Evolutionary conservation across 2,888 invertebrate genomes (phyloP).

Genomic region (Patella ulyssiponensis): DNA sequence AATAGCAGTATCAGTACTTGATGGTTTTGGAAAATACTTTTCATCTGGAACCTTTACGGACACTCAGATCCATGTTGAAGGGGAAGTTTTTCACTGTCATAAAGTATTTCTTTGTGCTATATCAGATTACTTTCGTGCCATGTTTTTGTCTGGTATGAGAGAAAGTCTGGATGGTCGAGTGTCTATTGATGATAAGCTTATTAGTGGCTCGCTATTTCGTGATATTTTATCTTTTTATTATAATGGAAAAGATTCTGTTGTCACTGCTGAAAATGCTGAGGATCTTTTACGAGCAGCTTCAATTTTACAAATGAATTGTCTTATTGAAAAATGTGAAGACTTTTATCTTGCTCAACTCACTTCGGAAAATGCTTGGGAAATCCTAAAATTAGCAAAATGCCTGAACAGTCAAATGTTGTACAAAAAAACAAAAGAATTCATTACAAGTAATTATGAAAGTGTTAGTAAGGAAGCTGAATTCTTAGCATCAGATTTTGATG

Average conservation of each 20-base stretch:
- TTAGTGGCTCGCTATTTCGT: constrained; percentile 38
- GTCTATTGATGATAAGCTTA: constrained; percentile 30
- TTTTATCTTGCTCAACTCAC: constrained; percentile 80
- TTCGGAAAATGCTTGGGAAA: constrained; percentile 85
- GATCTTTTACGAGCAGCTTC: constrained; percentile 82
- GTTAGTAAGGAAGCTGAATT: constrained; percentile 49
- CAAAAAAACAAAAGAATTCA: constrained; percentile 79
- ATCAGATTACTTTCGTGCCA: constrained; percentile 46
- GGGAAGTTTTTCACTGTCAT: constrained; percentile 46
- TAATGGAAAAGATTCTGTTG: constrained; percentile 36
- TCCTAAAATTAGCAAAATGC: constrained; percentile 85
- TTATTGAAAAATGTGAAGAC: constrained; percentile 84
- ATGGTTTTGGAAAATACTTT: constrained; percentile 36
- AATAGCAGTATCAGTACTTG: constrained; percentile 36
- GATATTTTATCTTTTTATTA: constrained; percentile 44
- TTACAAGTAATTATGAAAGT: constrained; percentile 74
- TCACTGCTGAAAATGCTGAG: constrained; percentile 79
- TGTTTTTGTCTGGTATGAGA: constrained; percentile 47
- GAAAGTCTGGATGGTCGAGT: constrained; percentile 46
- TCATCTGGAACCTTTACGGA: constrained; percentile 45
- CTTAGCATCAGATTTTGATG: constrained; percentile 79
- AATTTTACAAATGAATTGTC: constrained; percentile 86
- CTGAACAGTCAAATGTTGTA: constrained; percentile 82
- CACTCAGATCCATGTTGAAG: constrained; percentile 46
- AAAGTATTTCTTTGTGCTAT: constrained; percentile 50